phyloP scores from a whole-genome alignment of 2,113 vertebrate species.

The Paratilapia polleni region DNA sequence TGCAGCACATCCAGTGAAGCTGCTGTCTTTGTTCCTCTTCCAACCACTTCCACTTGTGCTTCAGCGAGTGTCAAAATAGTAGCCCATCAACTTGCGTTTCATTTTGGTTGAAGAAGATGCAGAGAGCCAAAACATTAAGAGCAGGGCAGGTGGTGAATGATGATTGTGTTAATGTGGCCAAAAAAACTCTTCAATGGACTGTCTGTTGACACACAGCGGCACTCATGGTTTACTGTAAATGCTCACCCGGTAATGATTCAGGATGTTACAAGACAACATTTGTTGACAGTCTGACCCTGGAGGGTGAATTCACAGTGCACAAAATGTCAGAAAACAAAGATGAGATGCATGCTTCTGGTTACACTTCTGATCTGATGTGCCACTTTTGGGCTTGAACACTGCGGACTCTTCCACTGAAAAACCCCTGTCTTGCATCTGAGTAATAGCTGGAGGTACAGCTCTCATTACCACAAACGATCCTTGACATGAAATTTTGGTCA shows the following conservation, averaged over 20 bases:
- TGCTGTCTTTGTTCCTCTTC: background rate
- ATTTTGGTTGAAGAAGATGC: background rate
- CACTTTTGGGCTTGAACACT: background rate
- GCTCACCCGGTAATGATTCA: background rate
- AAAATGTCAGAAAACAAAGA: no score
- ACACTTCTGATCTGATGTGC: no score
- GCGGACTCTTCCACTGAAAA: background rate
- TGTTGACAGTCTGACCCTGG: background rate
- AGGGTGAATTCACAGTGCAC: background rate
- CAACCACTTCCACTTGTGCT: background rate
- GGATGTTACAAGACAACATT: background rate
- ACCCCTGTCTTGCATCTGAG: background rate
- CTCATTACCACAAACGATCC: background rate
- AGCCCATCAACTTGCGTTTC: background rate
- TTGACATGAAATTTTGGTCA: background rate
- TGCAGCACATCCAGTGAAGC: fast-evolving
- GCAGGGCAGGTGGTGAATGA: background rate
- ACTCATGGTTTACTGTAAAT: background rate
- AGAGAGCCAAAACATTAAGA: no score
- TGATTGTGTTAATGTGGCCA: background rate
- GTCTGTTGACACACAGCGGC: background rate
- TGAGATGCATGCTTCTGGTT: no score
- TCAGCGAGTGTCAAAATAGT: background rate
- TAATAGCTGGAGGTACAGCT: background rate
- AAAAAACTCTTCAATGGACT: background rate